Evolutionary conservation across 2,113 vertebrate genomes (phyloP), one percentile per base, ranked within the genome.

Genomic region (Ophthalmolycus amberensis): DNA sequence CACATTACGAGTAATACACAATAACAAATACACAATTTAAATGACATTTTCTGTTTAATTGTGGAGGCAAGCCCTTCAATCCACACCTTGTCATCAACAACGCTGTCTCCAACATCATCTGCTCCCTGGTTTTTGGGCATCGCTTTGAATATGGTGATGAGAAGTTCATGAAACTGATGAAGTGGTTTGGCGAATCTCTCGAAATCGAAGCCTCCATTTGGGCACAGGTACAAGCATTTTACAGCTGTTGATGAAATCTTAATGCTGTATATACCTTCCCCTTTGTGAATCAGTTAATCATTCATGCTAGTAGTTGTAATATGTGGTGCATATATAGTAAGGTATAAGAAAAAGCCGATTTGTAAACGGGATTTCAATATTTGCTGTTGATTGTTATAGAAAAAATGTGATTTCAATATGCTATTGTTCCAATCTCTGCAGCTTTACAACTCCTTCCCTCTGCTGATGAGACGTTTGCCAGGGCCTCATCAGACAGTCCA

Each of bases 91-190:
- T 93, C 62, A 91, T 97, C 0, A 96, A 96, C 54, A 93, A 92
- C 0, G 91, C 94, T 22, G 93, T 96, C 83, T 95, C 95, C 0
- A 97, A 97, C 77, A 93, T 97, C 72, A 97, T 97, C 89, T 97
- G 94, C 65, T 95, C 91, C 10, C 81, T 97, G 91, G 94, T 95
- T 64, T 97, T 96, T 69, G 96, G 96, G 22, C 89, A 90, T 38
- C 94, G 95, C 74, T 97, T 96, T 2, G 94, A 97, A 7, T 96
- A 97, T 54, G 46, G 85, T 2, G 94, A 97, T 73, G 68, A 58
- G 54, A 58, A 38, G 48, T 96, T 97, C 84, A 89, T 82, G 76
- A 93, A 94, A 42, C 63, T 97, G 68, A 91, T 96, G 54, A 87
- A 62, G 44, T 75, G 86, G 0, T 68, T 95, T 56, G 93, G 91